Evolutionary conservation across 2,797 vertebrate genomes (phyloP).

Genomic region (Tragelaphus eurycerus): DNA sequence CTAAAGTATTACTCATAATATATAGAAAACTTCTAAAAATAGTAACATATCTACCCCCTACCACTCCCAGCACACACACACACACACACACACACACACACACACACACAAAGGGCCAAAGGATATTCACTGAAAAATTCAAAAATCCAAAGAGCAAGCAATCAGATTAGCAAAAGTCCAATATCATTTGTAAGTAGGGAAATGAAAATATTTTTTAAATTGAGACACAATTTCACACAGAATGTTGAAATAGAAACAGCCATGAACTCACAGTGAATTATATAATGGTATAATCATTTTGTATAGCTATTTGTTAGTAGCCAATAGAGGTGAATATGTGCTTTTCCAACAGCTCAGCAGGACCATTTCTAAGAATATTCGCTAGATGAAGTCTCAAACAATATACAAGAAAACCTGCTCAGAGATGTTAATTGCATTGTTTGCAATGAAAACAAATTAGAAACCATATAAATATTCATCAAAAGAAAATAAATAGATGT

Average conservation of each 20-base stretch:
- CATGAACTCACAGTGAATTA: neutral
- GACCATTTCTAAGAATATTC: neutral
- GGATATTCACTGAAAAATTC: neutral
- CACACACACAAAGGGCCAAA: neutral
- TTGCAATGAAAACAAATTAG: neutral
- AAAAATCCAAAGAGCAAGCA: neutral
- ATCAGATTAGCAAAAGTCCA: neutral
- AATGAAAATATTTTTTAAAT: neutral
- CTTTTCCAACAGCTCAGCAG: neutral
- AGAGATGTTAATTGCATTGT: neutral
- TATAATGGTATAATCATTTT: neutral
- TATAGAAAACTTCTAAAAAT: neutral
- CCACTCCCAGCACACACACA: neutral
- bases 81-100: rapidly evolving
- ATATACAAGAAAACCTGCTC: neutral
- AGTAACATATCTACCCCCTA: neutral
- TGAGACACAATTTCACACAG: neutral
- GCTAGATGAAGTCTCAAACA: neutral
- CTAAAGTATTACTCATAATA: neutral
- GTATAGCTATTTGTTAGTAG: neutral
- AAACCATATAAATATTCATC: neutral
- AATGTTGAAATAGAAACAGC: neutral
- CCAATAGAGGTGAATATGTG: neutral
- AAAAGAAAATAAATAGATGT: neutral
- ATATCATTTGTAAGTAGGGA: neutral